These are phyloP conservation scores for Peromyscus californicus DNA, from an alignment of 2,113 vertebrate species.

Conservation along the genomic window DNA sequence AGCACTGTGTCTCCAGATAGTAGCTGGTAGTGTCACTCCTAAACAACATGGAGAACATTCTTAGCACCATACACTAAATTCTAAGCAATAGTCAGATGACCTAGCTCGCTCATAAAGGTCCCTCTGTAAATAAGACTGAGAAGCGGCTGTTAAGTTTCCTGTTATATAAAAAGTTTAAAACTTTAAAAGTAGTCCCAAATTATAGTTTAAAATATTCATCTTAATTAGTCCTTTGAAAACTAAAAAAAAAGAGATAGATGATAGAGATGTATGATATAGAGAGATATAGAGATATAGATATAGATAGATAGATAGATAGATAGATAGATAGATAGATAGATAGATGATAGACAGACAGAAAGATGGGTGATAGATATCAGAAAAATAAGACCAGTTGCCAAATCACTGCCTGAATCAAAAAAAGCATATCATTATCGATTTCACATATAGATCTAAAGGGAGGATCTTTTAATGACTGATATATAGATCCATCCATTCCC, in stretches of 20 bases:
- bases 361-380: neutral
- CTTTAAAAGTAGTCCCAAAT: neutral
- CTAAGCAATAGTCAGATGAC: neutral
- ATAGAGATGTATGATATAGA: neutral
- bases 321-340: neutral
- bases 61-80: neutral
- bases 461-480: neutral
- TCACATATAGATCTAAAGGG: neutral
- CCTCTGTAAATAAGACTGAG: neutral
- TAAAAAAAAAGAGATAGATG: neutral
- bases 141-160: neutral
- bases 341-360: neutral
- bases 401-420: neutral
- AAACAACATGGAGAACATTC: neutral
- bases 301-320: neutral
- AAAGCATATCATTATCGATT: neutral
- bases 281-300: too few species aligned
- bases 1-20: neutral
- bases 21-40: neutral
- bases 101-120: neutral
- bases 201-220: conserved; percentile 9
- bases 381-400: neutral
- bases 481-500: neutral
- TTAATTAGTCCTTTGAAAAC: neutral
- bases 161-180: neutral